These are phyloP conservation scores for Pangasius krempfi DNA, from an alignment of 2,797 vertebrate species.

Conservation along the genomic window DNA sequence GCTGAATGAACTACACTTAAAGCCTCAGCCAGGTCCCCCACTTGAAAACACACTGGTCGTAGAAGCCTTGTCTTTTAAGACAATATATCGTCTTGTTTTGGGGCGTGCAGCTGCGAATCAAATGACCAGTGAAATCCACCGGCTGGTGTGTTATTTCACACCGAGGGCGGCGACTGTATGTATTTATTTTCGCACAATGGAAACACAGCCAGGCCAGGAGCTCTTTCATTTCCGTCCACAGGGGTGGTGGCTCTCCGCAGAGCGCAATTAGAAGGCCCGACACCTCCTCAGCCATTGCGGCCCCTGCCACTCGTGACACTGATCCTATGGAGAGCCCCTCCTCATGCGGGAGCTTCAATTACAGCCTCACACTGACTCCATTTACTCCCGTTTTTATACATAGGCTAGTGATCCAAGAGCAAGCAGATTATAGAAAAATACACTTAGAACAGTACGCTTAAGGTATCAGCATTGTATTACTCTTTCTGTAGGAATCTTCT, in stretches of 20 bases:
- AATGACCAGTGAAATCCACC: constrained; percentile 68
- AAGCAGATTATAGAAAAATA: constrained; percentile 33
- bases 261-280: constrained; percentile 65
- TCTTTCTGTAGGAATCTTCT: neutral
- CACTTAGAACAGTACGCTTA: neutral
- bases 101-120: constrained; percentile 67
- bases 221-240: constrained; percentile 59
- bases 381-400: constrained; percentile 44
- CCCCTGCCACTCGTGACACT: constrained; percentile 56
- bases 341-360: constrained; percentile 48
- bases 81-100: constrained; percentile 65
- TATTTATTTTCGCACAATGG: constrained; percentile 70
- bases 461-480: neutral
- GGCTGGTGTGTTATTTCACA: constrained; percentile 68
- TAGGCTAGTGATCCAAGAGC: constrained; percentile 28
- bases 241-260: constrained; percentile 62
- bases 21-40: constrained; percentile 43
- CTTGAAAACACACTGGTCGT: constrained; percentile 55
- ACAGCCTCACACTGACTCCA: constrained; percentile 51
- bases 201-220: constrained; percentile 58
- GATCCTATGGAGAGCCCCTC: constrained; percentile 55
- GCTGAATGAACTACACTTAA: constrained; percentile 51
- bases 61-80: constrained; percentile 57
- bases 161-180: constrained; percentile 64
- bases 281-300: constrained; percentile 52